Evolutionary conservation across 2,888 invertebrate species (phyloP).

Genomic region (Lasioglossum vierecki): DNA sequence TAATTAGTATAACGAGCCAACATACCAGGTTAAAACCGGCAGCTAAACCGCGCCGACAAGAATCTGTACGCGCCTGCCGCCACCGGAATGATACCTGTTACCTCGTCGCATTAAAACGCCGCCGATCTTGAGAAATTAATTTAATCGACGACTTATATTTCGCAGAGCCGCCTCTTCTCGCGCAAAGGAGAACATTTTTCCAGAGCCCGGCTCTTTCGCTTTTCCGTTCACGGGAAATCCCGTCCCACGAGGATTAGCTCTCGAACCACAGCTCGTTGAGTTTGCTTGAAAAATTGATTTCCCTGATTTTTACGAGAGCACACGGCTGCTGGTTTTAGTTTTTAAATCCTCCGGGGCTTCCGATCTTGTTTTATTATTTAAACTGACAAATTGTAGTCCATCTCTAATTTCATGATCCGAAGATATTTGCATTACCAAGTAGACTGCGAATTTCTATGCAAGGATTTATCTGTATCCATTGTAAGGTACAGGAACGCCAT

Average conservation of each 20-base stretch:
- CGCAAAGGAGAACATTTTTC: neutral
- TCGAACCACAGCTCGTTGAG: neutral
- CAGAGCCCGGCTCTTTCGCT: neutral
- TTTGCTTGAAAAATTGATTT: neutral
- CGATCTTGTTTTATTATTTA: neutral
- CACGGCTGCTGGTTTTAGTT: neutral
- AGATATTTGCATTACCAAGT: neutral
- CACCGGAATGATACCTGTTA: constrained; percentile 35
- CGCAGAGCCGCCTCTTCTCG: neutral
- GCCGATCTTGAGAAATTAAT: constrained; percentile 50
- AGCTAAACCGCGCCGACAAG: constrained; percentile 42
- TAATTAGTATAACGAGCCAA: constrained; percentile 61
- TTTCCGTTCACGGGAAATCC: neutral
- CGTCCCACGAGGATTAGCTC: neutral
- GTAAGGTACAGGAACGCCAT: neutral
- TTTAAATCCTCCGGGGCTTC: neutral
- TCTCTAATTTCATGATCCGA: neutral
- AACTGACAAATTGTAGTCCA: neutral
- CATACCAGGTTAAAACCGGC: constrained; percentile 51
- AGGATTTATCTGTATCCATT: neutral
- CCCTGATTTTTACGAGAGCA: neutral
- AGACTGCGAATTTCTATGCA: neutral
- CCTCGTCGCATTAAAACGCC: constrained; percentile 29
- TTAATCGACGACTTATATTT: constrained; percentile 10
- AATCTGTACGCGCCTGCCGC: constrained; percentile 34